Conservation (phyloP, 2,113 vertebrate species). For the Oreochromis tanganicae region DNA sequence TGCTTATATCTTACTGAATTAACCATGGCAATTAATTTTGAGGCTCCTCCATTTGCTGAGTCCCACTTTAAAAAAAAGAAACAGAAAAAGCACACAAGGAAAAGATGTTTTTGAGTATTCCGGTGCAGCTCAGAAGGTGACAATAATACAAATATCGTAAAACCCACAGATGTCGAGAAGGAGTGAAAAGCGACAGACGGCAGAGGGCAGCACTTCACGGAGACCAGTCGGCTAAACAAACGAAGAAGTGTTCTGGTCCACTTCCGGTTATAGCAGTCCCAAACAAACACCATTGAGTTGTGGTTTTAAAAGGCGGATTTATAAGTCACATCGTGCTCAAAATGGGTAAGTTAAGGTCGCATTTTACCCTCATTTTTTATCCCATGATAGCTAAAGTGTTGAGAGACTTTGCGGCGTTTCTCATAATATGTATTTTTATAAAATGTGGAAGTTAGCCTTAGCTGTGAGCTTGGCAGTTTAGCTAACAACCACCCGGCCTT, state of each 20-base stretch:
- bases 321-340: neutral
- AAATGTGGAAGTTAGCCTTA: neutral
- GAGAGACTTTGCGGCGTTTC: neutral
- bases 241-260: neutral
- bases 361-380: accelerated
- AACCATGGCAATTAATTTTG: neutral
- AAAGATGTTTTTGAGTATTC: neutral
- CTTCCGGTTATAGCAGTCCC: neutral
- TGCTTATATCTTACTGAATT: neutral
- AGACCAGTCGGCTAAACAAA: neutral
- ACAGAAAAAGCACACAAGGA: neutral
- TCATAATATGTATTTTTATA: neutral
- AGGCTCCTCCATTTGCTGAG: neutral
- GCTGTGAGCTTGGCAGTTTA: neutral
- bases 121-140: neutral
- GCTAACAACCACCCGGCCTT: neutral
- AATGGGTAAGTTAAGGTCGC: neutral
- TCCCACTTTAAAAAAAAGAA: neutral
- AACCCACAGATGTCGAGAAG: neutral
- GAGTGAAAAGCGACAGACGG: neutral
- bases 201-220: neutral
- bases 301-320: neutral
- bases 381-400: accelerated
- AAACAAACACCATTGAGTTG: neutral
- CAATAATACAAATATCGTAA: neutral